Evolutionary conservation across 1,140 invertebrate genomes (phyloP), one percentile per base, ranked within the genome.

Genomic region (Zaprionus ornatus): DNA sequence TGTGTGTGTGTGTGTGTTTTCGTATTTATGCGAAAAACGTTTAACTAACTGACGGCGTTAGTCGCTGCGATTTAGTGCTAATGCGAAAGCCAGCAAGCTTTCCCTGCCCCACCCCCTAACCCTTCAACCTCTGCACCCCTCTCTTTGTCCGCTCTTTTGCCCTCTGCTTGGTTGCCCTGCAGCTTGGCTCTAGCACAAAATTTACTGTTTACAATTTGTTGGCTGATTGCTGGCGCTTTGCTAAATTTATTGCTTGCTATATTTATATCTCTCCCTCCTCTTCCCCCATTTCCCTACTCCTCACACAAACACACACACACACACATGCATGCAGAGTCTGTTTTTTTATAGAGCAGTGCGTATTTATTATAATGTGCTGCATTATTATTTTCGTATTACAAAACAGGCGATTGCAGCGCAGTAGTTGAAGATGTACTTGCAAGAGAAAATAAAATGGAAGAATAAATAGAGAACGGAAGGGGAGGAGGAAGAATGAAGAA

Each of bases 141-240:
- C 42, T 32, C 25, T 35, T 29, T 64, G 9, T 19, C 61, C 17
- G 4, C 19, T 21, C 25, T 32, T n/a, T 15, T 55, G 23, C 3
- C 17, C 10, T 12, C 35, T 21, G 13, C 2, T 9, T 48, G 23
- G 6, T 35, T 50, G 25, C 67, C 60, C 68, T 65, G 35, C 55
- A 71, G 62, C 62, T 61, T 50, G 68, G 42, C 67, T 50, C 45
- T 84, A 68, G 61, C 73, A 40, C 71, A 55, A 76, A 87, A 88
- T 88, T 88, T 88, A 88, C 74, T 90, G 84, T 88, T 88, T 88
- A 88, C 84, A 88, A 88, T 88, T 88, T 88, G 84, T 88, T 88
- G 81, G 67, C 84, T 88, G 84, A 90, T 90, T 84, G 85, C 84
- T 84, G 82, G 83, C 85, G 85, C 85, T 88, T 79, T 84, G 48